Conservation (phyloP, 2,888 invertebrate species). For the Flexamia atlantica region DNA sequence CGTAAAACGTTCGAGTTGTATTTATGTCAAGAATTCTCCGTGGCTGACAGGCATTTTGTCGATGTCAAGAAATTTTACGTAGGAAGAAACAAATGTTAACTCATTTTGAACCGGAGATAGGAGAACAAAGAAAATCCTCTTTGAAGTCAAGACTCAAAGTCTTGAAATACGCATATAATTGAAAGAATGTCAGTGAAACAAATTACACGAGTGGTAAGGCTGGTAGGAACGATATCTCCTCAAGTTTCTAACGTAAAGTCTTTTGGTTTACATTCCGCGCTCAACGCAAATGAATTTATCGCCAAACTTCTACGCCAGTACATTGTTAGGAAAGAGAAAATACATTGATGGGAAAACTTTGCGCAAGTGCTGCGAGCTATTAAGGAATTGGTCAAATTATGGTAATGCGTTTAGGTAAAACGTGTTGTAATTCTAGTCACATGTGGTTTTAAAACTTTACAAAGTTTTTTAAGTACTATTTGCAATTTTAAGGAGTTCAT, state of each 20-base stretch:
- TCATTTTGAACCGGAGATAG: background rate
- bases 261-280: constrained; percentile 59
- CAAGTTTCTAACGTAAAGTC: constrained; percentile 55
- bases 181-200: constrained; percentile 52
- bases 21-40: too few species aligned
- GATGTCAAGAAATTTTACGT: background rate
- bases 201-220: constrained; percentile 50
- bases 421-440: constrained; percentile 23
- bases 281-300: constrained; percentile 60
- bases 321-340: constrained; percentile 55
- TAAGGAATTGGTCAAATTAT: constrained; percentile 49
- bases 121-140: constrained; percentile 18
- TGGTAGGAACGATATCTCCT: constrained; percentile 43
- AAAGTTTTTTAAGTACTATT: background rate
- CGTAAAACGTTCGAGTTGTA: too few species aligned
- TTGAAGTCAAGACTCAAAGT: constrained; percentile 22
- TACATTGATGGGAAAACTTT: constrained; percentile 58
- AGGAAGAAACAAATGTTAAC: background rate
- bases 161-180: constrained; percentile 37
- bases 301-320: constrained; percentile 51
- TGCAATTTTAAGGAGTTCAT: background rate
- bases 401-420: constrained; percentile 30
- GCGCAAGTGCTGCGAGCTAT: constrained; percentile 42
- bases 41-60: too few species aligned
- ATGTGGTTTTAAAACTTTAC: constrained; percentile 31